Conservation (phyloP, 1,140 invertebrate species). For the Euwallacea similis region DNA sequence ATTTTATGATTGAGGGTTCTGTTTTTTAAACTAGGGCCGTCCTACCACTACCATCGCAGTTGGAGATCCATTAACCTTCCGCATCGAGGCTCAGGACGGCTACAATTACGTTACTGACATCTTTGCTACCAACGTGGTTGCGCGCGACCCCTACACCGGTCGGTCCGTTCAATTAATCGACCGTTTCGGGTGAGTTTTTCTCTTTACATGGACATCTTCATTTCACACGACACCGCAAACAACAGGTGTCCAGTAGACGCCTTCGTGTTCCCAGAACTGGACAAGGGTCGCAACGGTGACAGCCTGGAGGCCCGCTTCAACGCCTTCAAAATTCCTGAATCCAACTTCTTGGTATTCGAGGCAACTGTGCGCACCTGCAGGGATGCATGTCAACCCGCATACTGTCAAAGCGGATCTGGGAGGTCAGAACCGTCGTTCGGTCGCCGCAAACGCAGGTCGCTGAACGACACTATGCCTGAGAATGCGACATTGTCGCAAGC, state of each 20-base stretch:
- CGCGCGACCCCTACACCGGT: constrained; percentile 88
- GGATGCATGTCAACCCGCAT: constrained; percentile 86
- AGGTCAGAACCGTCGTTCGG: constrained; percentile 69
- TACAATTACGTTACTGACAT: constrained; percentile 88
- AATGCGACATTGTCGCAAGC: not conserved
- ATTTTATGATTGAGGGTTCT: constrained; percentile 3
- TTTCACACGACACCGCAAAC: not conserved
- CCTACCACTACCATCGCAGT: constrained; percentile 92
- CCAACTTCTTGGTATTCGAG: constrained; percentile 91
- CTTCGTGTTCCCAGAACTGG: constrained; percentile 88
- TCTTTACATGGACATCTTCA: not conserved
- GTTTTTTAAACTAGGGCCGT: constrained; percentile 64
- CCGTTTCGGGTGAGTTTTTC: constrained; percentile 71
- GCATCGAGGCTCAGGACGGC: constrained; percentile 85
- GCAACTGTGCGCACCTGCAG: constrained; percentile 86
- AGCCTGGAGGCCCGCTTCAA: constrained; percentile 89
- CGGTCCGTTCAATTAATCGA: constrained; percentile 88
- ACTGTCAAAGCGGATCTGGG: constrained; percentile 61
- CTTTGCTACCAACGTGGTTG: constrained; percentile 92
- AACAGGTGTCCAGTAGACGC: constrained; percentile 85
- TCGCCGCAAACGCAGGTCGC: constrained; percentile 61
- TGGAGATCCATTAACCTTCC: constrained; percentile 89
- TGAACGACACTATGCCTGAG: constrained; percentile 55
- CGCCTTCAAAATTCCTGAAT: constrained; percentile 93
- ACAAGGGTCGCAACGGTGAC: constrained; percentile 80